These are phyloP conservation scores for Rotaria socialis DNA, from an alignment of 2,888 invertebrate genomes.

Conservation along the genomic window DNA sequence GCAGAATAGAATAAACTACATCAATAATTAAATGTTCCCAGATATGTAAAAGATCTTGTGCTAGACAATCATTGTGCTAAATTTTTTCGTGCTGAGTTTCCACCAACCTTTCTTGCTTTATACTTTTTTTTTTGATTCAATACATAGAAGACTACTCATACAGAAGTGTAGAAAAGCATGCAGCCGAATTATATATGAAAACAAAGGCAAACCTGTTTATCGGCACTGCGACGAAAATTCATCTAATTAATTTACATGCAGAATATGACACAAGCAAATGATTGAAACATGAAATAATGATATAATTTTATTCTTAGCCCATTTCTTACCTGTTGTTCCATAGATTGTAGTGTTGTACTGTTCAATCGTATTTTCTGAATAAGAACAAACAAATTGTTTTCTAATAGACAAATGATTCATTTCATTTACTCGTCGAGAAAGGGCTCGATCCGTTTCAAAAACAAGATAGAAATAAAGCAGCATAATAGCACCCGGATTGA, in stretches of 20 bases:
- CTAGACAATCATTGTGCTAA: too few species aligned
- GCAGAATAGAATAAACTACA: too few species aligned
- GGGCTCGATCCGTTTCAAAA: background rate
- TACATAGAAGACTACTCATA: background rate
- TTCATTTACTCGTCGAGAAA: background rate
- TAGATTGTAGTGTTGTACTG: background rate
- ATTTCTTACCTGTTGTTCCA: slow-evolving; percentile 28
- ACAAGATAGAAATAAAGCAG: background rate
- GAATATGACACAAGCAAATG: background rate
- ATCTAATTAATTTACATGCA: background rate
- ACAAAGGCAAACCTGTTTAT: background rate
- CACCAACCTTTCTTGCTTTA: too few species aligned
- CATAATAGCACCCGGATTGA: background rate
- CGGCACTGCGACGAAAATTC: background rate
- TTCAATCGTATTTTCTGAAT: background rate
- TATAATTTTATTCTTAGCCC: background rate
- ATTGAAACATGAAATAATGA: too few species aligned
- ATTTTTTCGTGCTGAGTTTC: too few species aligned
- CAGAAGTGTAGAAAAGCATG: background rate
- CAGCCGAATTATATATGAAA: background rate
- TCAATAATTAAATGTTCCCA: too few species aligned
- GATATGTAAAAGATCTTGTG: too few species aligned
- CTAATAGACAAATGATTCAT: background rate
- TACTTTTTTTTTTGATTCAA: too few species aligned
- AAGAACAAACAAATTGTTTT: background rate